Base-by-base conservation (phyloP, 2,797 vertebrate species). In the Chloroceryle amazona region DNA sequence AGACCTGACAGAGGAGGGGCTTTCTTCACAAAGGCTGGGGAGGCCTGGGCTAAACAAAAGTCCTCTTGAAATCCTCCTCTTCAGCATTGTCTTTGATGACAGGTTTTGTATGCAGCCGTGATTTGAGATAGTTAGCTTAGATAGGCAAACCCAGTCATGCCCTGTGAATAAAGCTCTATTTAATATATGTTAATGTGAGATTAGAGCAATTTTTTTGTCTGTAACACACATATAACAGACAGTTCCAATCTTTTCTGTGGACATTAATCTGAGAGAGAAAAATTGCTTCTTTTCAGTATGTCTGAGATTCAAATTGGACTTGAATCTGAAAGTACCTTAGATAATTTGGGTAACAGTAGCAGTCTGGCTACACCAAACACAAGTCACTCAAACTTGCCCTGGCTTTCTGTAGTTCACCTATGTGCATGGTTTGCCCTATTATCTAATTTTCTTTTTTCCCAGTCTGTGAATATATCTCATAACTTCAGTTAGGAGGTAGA, bases 161-260 rank as follows among this genome's bases (percentile, higher is more conserved):
- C 66, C 51, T 57, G 66, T 55, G 39, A 88, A 78, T 81, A 81
- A 94, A 86, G 61, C 42, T 92, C 61, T 57, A 55, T 67, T 82
- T 63, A 73, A 90, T 55, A 66, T 33, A 85, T 55, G 29, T 81
- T 92, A 90, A 90, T 70, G 72, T 42, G 11, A 39, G 66, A 90
- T 81, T 65, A 78, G 46, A 90, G 55, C 70, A 55, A 73, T 81
- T 93, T 70, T 74, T 74, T 94, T 87, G 20, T 51, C 61, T 60
- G 49, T 80, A 65, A 84, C 78, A 78, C 42, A 11, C 44, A 65
- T 29, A 63, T 61, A 87, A 81, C 37, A 84, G 87, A 74, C 52
- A 93, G 65, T 57, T 62, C n/a, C 68, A 78, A 74, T 83, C 15
- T 89, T 78, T 81, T 74, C 72, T 81, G 54, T 20, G 78, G 68